Evolutionary conservation across 2,113 vertebrate species (phyloP).

Genomic region (Rhizomys pruinosus): DNA sequence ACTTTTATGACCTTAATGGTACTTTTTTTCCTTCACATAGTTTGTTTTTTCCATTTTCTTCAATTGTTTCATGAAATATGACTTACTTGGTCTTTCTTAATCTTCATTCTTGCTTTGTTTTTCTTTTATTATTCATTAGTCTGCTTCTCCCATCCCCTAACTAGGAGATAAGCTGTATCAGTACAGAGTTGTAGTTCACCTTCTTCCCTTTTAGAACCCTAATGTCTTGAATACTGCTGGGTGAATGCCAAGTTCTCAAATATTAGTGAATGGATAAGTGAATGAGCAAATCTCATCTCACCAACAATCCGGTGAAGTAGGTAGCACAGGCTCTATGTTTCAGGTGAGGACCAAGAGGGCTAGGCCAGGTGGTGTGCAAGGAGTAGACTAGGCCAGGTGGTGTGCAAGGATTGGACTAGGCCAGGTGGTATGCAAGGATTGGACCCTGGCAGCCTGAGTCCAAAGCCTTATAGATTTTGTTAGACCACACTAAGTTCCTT

Average conservation of each 20-base stretch:
- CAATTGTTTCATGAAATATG: background rate
- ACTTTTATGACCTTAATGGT: background rate
- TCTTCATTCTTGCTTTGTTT: background rate
- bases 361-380: background rate
- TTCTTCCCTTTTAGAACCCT: background rate
- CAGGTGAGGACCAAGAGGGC: background rate
- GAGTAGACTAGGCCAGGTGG: background rate
- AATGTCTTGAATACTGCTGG: background rate
- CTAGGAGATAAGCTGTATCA: background rate
- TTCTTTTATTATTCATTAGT: background rate
- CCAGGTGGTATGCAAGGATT: background rate
- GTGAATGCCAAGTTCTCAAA: background rate
- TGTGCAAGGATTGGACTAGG: background rate
- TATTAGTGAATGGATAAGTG: background rate
- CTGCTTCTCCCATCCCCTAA: background rate
- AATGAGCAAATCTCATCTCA: background rate
- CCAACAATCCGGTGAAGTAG: background rate
- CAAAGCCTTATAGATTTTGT: background rate
- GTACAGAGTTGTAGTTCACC: background rate
- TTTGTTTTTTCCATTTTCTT: background rate
- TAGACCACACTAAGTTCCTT: background rate
- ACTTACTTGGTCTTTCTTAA: background rate
- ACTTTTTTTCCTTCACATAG: background rate
- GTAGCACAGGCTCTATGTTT: background rate
- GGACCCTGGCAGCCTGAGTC: background rate